Evolutionary conservation across 2,797 vertebrate genomes (phyloP).

Genomic region (Tinamus major): DNA sequence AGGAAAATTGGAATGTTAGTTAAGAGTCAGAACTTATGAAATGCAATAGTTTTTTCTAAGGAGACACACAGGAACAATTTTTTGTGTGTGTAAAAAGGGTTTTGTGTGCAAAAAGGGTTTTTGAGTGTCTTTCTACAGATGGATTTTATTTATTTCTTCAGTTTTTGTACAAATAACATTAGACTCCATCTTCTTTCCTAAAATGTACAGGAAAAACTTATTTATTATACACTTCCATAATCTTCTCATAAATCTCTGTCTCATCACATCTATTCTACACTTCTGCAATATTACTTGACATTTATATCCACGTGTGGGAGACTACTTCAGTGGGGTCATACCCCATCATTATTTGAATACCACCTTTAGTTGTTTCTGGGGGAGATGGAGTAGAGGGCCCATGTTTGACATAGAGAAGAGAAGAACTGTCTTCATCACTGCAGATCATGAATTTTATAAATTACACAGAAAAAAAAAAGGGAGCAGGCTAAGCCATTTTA

Average conservation of each 20-base stretch:
- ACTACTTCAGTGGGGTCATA: neutral
- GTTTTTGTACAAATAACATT: neutral
- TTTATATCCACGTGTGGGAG: neutral
- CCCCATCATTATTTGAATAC: neutral
- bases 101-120: neutral
- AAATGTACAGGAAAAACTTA: neutral
- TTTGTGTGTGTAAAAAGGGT: neutral
- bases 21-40: neutral
- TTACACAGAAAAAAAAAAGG: neutral
- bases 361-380: neutral
- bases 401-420: neutral
- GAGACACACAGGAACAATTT: neutral
- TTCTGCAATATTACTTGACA: neutral
- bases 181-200: neutral
- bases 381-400: neutral
- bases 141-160: too few relatives aligned
- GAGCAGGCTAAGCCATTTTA: neutral
- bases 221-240: neutral
- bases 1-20: neutral
- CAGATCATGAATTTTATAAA: neutral
- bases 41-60: neutral
- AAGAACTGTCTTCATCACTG: neutral
- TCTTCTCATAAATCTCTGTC: neutral
- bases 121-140: neutral
- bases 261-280: neutral